A percentile compares a stretch with the other conserved stretches of the same genome.
phyloP scores from a whole-genome alignment of 2,888 invertebrate genomes.

The Heliconius erato region DNA sequence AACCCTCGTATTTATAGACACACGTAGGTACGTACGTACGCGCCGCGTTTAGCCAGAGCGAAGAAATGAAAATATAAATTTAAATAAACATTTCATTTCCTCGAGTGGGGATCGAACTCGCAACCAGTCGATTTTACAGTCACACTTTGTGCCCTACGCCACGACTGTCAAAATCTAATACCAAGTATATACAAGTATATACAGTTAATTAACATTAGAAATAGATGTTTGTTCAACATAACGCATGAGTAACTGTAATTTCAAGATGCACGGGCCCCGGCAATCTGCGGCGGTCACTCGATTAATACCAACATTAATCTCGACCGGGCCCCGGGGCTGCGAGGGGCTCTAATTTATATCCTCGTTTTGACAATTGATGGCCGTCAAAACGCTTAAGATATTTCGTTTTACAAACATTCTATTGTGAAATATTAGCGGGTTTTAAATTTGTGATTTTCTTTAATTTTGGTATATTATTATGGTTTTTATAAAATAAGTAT shows the following conservation, averaged over 20 bases:
- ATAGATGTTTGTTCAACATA: conserved; percentile 31
- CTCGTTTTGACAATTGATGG: conserved; percentile 83
- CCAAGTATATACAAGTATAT: not conserved
- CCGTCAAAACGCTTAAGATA: conserved; percentile 68
- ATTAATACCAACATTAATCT: conserved; percentile 85
- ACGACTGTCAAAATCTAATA: not conserved
- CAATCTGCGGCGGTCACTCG: conserved; percentile 77
- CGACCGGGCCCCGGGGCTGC: conserved; percentile 63
- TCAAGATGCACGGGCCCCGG: conserved; percentile 44
- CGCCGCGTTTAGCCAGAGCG: too few relatives aligned
- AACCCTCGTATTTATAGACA: too few relatives aligned
- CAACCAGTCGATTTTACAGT: too few relatives aligned
- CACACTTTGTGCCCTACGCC: too few relatives aligned
- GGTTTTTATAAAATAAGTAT: too few relatives aligned
- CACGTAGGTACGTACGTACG: too few relatives aligned
- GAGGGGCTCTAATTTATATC: conserved; percentile 79
- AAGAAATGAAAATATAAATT: too few relatives aligned
- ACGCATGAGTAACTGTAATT: conserved; percentile 38
- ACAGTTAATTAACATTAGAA: conserved; percentile 15
- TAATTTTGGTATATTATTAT: not conserved
- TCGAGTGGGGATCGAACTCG: too few relatives aligned
- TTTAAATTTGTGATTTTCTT: not conserved
- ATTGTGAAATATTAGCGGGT: conserved; percentile 12
- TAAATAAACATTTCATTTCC: too few relatives aligned
- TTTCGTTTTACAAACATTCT: conserved; percentile 54